Evolutionary conservation across 2,113 vertebrate species (phyloP), one percentile per base, ranked within the genome.

Genomic region (Delphinus delphis): DNA sequence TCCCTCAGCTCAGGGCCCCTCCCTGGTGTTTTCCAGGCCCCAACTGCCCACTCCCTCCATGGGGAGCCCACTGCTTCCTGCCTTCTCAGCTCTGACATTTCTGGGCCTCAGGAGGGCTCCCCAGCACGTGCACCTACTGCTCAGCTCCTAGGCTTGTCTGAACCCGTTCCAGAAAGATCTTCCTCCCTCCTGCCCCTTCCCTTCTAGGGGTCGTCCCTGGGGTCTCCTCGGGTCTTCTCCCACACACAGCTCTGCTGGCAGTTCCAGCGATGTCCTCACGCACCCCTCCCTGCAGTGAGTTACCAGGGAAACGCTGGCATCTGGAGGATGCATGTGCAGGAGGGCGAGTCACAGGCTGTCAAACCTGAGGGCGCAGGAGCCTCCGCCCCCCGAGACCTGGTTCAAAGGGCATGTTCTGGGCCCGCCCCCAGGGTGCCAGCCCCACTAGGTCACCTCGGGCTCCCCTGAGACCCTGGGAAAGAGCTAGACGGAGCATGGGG

Each of bases 81-180:
- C 80, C 0, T 2, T 31, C 58, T 2, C 3, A 2, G 28, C 47
- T 21, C 0, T 55, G 21, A 6, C 50, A 12, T 36, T 36, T 2
- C 33, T 26, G 53, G 28, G 33, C 13, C 36, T 28, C n/a, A 11
- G 26, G 8, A 44, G 58, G 9, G 36, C 36, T 28, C 58, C 36
- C 33, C 23, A 4, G 53, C 7, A 21, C 2, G 13, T 8, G 36
- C 81, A 11, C 53, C 36, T 44, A 36, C 41, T 17, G 44, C 44
- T 36, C 53, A 58, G 53, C 53, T 15, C 77, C 53, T 36, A 5
- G 60, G 53, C 53, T n/a, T 58, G n/a, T 58, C 77, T 58, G 77
- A n/a, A 23, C 21, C 53, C 5, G 21, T 14, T 36, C n/a, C 53
- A 10, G n/a, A 25, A 18, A 67, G 21, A 2, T 13, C 33, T 5